Base-by-base conservation (phyloP, 2,888 invertebrate genomes). In the Lithosia quadra region DNA sequence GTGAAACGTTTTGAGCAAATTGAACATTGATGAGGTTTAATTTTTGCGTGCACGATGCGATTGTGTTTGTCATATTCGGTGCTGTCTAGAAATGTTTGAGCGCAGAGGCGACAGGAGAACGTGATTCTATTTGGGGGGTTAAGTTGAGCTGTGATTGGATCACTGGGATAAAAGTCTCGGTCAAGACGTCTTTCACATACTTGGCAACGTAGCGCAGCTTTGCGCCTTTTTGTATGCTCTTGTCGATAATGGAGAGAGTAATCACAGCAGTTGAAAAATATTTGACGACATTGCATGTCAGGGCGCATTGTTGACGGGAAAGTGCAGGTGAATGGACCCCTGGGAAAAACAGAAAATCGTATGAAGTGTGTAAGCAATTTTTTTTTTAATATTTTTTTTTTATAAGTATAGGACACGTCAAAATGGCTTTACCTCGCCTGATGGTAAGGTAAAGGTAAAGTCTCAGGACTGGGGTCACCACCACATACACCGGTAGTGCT, bases 151-250 rank as follows among this genome's bases (percentile, higher is more conserved):
- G 85, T 67, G 18, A 88, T 69, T 0, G 84, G 65, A 36, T 80
- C 82, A 21, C 76, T 66, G 2, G 84, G 73, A 34, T 83, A 85
- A 66, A 88, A 77, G 64, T 93, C 91, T 28, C 87, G 84, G 71
- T 95, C 94, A 55, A 95, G 87, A 1, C 90, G 87, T 78, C 93
- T 92, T 79, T 95, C 95, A 78, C 95, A 95, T 5, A 95, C 94
- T 85, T 95, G 95, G 74, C 95, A 95, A 4, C 95, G 90, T 8
- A 95, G 80, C 0, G 93, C 92, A 0, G 94, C 91, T 77, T 95
- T 95, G 2, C 94, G 89, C 49, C 95, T 83, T 75, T 94, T 95
- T 11, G 95, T 94, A 75, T 95, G 95, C 65, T 94, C 92, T 68
- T 94, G 92, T 56, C 94, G 88, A 73, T 94, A 94, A 71, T 95